A percentile compares a stretch with the other conserved stretches of the same genome.
Conservation (phyloP, 2,113 vertebrate species). For the Eptatretus burgeri region DNA sequence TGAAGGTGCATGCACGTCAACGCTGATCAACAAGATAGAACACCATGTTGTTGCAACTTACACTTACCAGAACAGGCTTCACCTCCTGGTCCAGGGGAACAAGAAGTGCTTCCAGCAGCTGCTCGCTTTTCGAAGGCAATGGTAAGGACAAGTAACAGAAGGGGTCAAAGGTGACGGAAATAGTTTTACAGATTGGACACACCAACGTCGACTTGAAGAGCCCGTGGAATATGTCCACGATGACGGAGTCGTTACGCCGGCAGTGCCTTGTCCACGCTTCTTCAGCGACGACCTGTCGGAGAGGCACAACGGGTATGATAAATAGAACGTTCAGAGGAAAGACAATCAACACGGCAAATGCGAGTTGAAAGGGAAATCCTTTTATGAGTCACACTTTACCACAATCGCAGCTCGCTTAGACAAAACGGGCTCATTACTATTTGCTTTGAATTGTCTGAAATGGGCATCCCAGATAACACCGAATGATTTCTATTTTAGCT, state of each 20-base stretch:
- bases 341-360: conserved; percentile 5
- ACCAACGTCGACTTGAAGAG: conserved; percentile 95
- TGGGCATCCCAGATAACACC: no score
- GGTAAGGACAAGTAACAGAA: conserved; percentile 96
- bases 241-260: conserved; percentile 93
- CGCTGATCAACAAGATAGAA: no score
- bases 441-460: no score
- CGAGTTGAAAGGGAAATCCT: background rate
- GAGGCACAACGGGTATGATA: conserved; percentile 11
- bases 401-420: background rate
- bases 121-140: conserved; percentile 87
- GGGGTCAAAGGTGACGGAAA: conserved; percentile 92
- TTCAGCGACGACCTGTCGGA: conserved; percentile 64
- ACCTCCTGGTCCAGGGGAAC: conserved; percentile 57
- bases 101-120: conserved; percentile 67
- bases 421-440: background rate
- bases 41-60: no score
- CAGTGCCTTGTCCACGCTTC: conserved; percentile 96
- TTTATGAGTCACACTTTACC: background rate
- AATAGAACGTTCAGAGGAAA: conserved; percentile 6
- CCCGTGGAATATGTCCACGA: conserved; percentile 96
- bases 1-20: no score
- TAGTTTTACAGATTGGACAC: conserved; percentile 70
- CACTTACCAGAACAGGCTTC: conserved; percentile 75
- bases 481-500: no score